Percentiles rank a stretch among this genome's conserved stretches.
These are phyloP conservation scores for Atta cephalotes DNA, from an alignment of 1,140 invertebrate species.

Conservation along the genomic window DNA sequence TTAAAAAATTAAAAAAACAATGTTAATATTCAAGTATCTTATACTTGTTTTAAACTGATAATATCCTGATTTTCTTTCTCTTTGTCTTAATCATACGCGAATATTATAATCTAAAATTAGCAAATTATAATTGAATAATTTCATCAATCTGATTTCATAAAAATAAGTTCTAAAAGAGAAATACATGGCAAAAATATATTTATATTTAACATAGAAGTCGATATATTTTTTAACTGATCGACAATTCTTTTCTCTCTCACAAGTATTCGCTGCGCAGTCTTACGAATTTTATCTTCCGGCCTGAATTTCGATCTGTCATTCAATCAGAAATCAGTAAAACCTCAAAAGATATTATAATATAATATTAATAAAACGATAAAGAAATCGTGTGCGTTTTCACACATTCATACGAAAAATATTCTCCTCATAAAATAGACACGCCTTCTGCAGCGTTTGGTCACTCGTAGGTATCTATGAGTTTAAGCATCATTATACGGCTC, in stretches of 20 bases:
- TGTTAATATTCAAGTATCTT: too few relatives aligned
- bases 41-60: too few relatives aligned
- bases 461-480: conserved; percentile 10
- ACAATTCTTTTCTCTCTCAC: neutral
- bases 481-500: conserved; percentile 54
- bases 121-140: too few relatives aligned
- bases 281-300: neutral
- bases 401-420: neutral
- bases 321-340: neutral
- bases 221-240: neutral
- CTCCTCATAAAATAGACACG: neutral
- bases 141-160: neutral
- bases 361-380: neutral
- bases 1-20: neutral
- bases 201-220: too few relatives aligned
- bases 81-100: too few relatives aligned
- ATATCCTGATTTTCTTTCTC: too few relatives aligned
- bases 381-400: neutral
- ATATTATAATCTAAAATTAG: too few relatives aligned
- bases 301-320: neutral
- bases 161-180: neutral
- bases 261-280: neutral
- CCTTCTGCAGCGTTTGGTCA: neutral
- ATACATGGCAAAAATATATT: neutral
- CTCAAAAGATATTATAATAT: neutral